phyloP scores from a whole-genome alignment of 2,888 invertebrate genomes.

The Tridacna crocea region DNA sequence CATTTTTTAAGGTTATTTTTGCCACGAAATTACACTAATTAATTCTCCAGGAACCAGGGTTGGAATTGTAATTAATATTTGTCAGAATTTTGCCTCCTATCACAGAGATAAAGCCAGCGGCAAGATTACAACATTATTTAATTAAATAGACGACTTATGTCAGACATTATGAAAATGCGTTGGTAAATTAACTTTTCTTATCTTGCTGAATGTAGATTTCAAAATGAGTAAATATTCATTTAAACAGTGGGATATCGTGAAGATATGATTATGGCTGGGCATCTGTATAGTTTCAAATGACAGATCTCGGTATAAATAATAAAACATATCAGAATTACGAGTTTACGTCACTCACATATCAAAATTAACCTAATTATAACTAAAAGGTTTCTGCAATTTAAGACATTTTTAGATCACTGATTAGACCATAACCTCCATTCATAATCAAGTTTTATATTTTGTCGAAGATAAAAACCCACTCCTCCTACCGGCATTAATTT shows the following conservation, averaged over 20 bases:
- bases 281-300: constrained; percentile 61
- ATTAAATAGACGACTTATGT: constrained; percentile 62
- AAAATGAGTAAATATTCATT: constrained; percentile 66
- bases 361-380: constrained; percentile 67
- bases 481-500: constrained; percentile 50
- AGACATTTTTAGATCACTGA: constrained; percentile 63
- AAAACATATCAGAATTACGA: constrained; percentile 63
- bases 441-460: constrained; percentile 50
- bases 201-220: constrained; percentile 60
- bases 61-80: constrained; percentile 58
- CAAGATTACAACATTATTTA: constrained; percentile 53
- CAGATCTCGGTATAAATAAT: constrained; percentile 61
- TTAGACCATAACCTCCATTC: constrained; percentile 58
- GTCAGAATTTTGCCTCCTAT: constrained; percentile 52
- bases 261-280: constrained; percentile 58
- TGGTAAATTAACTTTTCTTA: constrained; percentile 66
- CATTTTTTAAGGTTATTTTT: constrained; percentile 28
- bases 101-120: constrained; percentile 31
- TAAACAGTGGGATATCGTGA: constrained; percentile 59
- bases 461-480: constrained; percentile 26
- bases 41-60: constrained; percentile 25
- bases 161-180: constrained; percentile 65
- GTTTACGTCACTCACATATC: constrained; percentile 62
- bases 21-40: constrained; percentile 19
- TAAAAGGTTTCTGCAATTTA: constrained; percentile 66